Conservation (phyloP, 2,888 invertebrate genomes). For the Drepanosiphum platanoidis region DNA sequence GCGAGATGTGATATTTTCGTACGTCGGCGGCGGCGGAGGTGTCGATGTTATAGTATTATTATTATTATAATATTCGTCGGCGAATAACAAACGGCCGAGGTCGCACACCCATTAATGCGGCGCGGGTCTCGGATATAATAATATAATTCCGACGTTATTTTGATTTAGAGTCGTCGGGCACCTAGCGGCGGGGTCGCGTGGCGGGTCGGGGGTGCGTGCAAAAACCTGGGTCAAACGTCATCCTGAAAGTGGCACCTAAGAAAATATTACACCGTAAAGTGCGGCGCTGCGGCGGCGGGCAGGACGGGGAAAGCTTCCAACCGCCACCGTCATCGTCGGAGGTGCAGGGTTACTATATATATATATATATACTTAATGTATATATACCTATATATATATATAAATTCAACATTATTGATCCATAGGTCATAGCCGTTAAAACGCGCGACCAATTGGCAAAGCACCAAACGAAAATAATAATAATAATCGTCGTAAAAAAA, state of each 20-base stretch:
- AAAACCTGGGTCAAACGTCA: constrained; percentile 40
- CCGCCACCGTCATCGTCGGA: not conserved
- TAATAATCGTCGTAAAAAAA: constrained; percentile 17
- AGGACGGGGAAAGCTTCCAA: not conserved
- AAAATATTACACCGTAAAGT: constrained; percentile 48
- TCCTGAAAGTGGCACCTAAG: constrained; percentile 53
- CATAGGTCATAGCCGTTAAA: constrained; percentile 16
- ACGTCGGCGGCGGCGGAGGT: not conserved
- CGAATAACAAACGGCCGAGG: not conserved
- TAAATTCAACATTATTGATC: constrained; percentile 42
- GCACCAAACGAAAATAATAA: constrained; percentile 37
- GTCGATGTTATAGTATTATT: not conserved
- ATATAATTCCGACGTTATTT: constrained; percentile 11
- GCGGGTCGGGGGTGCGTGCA: not conserved
- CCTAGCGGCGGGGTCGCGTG: not conserved
- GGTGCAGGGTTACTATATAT: not conserved
- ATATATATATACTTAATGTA: constrained; percentile 8
- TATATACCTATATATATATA: too few relatives aligned
- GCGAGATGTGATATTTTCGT: too few relatives aligned
- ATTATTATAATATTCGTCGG: not conserved
- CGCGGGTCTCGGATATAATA: not conserved
- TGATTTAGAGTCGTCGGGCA: constrained; percentile 12
- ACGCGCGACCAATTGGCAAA: constrained; percentile 37
- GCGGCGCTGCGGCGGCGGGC: not conserved
- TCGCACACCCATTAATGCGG: not conserved